Base-by-base conservation (phyloP, 2,797 vertebrate species). In the Lithobates pipiens region DNA sequence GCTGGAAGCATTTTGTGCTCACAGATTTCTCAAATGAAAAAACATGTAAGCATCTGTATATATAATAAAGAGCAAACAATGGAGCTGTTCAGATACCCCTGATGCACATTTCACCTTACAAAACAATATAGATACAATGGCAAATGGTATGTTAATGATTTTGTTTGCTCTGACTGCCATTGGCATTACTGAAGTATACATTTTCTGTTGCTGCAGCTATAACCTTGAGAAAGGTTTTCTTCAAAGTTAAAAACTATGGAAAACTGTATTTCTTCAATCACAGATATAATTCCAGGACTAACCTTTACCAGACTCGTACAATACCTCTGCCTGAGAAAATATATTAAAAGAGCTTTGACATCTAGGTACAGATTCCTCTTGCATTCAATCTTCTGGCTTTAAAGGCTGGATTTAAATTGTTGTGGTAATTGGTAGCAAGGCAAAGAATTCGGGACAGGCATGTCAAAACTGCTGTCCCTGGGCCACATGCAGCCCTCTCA, bases 121-220 rank as follows among this genome's bases (percentile, higher is more conserved):
- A 81, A 81, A 73, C 61, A 81, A 82, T 82, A 80, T 68, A 82
- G 76, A 82, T 86, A 67, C 73, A 75, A 23, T 34, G 46, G 39
- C 39, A 86, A 77, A 67, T 86, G 46, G 36, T 82, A 77, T 72
- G 54, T 57, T 86, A 54, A 77, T 82, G 75, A 78, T 83, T 77
- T 50, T 74, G 75, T 82, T 86, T 86, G 80, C 73, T 77, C 75
- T 74, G 68, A 68, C 80, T 82, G 68, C 68, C 75, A 65, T 73
- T 75, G 82, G 85, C 78, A 86, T 86, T 82, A 82, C 70, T 77
- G 80, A 68, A 36, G 16, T 73, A 86, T 74, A 82, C 42, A 86
- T 78, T 83, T 73, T 46, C 74, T 50, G 65, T 82, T 73, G 81
- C 11, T 71, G 85, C 29, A 27, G 39, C 39, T 67, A 50, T 86